Evolutionary conservation across 2,113 vertebrate species (phyloP), one percentile per base, ranked within the genome.

Genomic region (Corvus hawaiiensis): DNA sequence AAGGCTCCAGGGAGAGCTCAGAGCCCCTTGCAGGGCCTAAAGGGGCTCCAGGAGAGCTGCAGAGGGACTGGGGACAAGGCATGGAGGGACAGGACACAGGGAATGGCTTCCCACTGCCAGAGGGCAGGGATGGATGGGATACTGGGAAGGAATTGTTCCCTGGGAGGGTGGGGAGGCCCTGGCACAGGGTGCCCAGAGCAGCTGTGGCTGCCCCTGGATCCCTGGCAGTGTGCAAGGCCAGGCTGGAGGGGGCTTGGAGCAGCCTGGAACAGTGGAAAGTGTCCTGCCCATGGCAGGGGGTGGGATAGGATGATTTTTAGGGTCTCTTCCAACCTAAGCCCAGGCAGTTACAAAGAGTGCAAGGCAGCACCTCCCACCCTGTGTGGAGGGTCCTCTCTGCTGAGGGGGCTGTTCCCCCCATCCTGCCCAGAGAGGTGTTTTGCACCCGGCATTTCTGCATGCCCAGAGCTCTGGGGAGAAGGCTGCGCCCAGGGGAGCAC

Each of bases 21-120:
- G 69, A 82, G 33, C 61, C 15, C 46, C 16, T 37, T 0, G 0
- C 52, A 66, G 32, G 0, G 27, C 18, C 59, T 6, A 0, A 52
- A 33, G 51, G 32, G 6, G 37, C 33, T 67, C 23, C 61, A 74
- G 54, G 28, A 75, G 61, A 46, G 39, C 54, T 82, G 61, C 2
- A 61, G 24, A 67, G 46, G 20, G 28, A 21, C 52, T 74, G 4
- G 19, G 68, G 44, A 58, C 67, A 43, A 6, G 68, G 68, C 0
- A 0, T 43, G 59, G 26, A 72, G 43, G 9, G 17, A 49, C 35
- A 66, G 59, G 22, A 66, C 51, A 23, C 16, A 14, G 37, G 44
- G 44, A 44, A 59, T 51, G 37, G 51, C 15, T 79, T 37, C 19
- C 23, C 27, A 44, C 0, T 37, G 68, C 18, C 76, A 58, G 22